Base-by-base conservation (phyloP, 2,113 vertebrate species). In the Cricetomys ansorgei region DNA sequence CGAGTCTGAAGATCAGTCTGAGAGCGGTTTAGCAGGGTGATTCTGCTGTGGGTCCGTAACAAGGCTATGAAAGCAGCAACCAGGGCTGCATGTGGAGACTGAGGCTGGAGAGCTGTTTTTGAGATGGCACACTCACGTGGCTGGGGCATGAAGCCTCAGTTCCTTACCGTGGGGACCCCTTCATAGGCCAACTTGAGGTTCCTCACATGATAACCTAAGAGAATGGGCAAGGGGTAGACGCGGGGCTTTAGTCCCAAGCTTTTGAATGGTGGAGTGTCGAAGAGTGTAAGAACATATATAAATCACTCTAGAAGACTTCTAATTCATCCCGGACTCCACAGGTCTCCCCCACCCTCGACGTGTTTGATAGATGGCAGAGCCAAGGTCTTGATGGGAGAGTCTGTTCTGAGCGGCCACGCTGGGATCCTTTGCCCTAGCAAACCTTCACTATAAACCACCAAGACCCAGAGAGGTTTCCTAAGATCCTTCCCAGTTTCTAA, bases 311-410 rank as follows among this genome's bases (percentile, higher is more conserved):
- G 43, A 37, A 37, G 55, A 77, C 88, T 77, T 88, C 72, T 73
- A 53, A 69, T 59, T 67, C 87, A 73, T 19, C 40, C 64, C 57
- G 59, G 37, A 57, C 31, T 40, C 81, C 29, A 19, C 65, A 65
- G 40, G 48, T 57, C 31, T 45, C 64, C 45, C 40, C 25, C 23
- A 16, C 0, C 3, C 43, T 31, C 12, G 0, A 13, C 37, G 48
- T 15, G 40, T 31, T 62, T 48, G 10, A 7, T 88, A 90, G 75
- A 62, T 31, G 59, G 77, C 77, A 64, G 53, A 53, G 62, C 23
- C 84, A 88, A 88, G 62, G 34, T 75, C 92, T 90, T 90, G 27
- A 88, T 87, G 70, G 23, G 55, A 65, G 23, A 64, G 7, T 90
- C 64, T 93, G 21, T 92, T 89, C 59, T 34, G 43, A 11, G 43